Percentiles rank a stretch among this genome's conserved stretches.
These are phyloP conservation scores for Istiophorus platypterus DNA, from an alignment of 2,113 vertebrate species.

Conservation along the genomic window DNA sequence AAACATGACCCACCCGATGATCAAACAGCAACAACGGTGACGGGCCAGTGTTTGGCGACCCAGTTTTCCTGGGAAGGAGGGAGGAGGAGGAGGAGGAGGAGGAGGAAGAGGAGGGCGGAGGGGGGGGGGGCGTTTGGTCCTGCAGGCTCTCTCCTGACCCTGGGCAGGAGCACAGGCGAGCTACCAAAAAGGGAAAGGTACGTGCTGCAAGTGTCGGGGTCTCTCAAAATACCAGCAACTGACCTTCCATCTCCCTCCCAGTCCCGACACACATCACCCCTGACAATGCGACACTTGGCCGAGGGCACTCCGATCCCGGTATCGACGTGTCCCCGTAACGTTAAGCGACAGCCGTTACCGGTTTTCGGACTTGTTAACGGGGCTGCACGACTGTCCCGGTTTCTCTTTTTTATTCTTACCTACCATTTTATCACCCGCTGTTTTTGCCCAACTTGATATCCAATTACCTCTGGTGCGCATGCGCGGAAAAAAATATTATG, in stretches of 20 bases:
- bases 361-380: conserved; percentile 20
- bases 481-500: conserved; percentile 76
- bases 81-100: conserved; percentile 11
- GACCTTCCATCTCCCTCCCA: conserved; percentile 83
- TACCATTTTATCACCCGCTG: conserved; percentile 89
- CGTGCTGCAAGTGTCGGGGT: conserved; percentile 65
- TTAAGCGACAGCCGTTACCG: not conserved
- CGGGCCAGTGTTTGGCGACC: conserved; percentile 55
- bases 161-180: conserved; percentile 27
- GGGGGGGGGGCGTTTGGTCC: conserved; percentile 31
- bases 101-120: conserved; percentile 23
- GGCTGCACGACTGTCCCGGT: conserved; percentile 47
- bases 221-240: conserved; percentile 87
- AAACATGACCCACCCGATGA: conserved; percentile 53
- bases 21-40: conserved; percentile 50
- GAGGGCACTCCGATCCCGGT: conserved; percentile 54
- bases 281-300: conserved; percentile 76
- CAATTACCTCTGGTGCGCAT: conserved; percentile 75
- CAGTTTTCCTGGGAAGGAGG: conserved; percentile 33
- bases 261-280: conserved; percentile 62
- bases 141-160: conserved; percentile 49
- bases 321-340: conserved; percentile 3
- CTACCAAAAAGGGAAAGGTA: conserved; percentile 87
- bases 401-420: conserved; percentile 78
- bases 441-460: conserved; percentile 85